phyloP scores from a whole-genome alignment of 2,113 vertebrate genomes.

The Xenotilapia longispinis region DNA sequence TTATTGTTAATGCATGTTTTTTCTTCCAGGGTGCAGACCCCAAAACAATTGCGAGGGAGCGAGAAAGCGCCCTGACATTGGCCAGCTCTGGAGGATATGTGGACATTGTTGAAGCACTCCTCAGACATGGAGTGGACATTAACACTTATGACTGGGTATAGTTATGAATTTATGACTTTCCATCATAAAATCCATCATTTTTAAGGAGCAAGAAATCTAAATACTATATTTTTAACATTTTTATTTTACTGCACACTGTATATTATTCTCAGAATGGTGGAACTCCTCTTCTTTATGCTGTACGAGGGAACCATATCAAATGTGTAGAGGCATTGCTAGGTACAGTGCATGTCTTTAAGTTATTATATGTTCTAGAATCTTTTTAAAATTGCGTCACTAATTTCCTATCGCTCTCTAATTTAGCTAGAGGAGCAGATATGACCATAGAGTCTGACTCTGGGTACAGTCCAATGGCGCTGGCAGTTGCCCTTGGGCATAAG shows the following conservation, averaged over 20 bases:
- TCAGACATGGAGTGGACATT: conserved; percentile 83
- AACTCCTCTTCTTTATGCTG: conserved; percentile 92
- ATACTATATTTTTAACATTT: neutral
- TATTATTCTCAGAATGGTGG: conserved; percentile 82
- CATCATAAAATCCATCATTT: neutral
- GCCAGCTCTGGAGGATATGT: conserved; percentile 92
- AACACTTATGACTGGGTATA: conserved; percentile 93
- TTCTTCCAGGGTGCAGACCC: conserved; percentile 83
- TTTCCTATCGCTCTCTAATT: neutral
- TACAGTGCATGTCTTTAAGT: conserved; percentile 38
- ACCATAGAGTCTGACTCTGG: conserved; percentile 92
- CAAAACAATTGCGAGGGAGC: conserved; percentile 79
- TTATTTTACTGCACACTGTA: neutral
- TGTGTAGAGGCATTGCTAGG: conserved; percentile 88
- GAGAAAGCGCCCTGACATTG: conserved; percentile 88
- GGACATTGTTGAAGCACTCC: conserved; percentile 82
- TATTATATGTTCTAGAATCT: rapidly evolving
- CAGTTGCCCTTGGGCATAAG: conserved; percentile 86
- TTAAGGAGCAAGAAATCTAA: neutral
- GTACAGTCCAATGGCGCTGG: conserved; percentile 91
- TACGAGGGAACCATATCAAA: conserved; percentile 89
- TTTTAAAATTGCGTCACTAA: neutral
- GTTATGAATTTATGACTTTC: neutral
- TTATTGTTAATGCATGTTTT: neutral
- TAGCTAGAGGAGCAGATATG: conserved; percentile 82